Evolutionary conservation across 2,797 vertebrate species (phyloP).

Genomic region (Syndactyla subalaris): DNA sequence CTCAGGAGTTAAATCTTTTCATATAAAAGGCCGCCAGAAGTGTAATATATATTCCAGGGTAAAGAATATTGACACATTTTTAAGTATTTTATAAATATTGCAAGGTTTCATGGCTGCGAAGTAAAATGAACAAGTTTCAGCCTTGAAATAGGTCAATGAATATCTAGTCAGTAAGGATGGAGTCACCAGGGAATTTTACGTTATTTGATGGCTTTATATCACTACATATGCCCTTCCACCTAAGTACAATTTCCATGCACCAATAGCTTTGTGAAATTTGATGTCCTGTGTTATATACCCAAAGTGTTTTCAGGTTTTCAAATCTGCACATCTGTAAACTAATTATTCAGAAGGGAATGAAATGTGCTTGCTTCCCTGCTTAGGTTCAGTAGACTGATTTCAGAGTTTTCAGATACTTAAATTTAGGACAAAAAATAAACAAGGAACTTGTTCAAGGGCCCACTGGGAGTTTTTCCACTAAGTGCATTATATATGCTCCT

Average conservation of each 20-base stretch:
- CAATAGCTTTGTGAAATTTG: not conserved
- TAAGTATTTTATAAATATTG: constrained; percentile 5
- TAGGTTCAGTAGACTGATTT: not conserved
- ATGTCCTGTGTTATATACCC: not conserved
- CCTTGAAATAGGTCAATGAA: constrained; percentile 9
- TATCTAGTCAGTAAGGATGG: not conserved
- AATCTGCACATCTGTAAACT: constrained; percentile 22
- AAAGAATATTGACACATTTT: not conserved
- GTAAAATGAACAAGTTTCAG: constrained; percentile 3
- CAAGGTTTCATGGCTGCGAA: not conserved
- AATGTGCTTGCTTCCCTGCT: constrained; percentile 2
- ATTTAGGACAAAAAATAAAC: constrained; percentile 12
- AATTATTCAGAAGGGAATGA: constrained; percentile 35
- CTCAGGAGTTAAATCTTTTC: not conserved
- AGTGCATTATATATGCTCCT: not conserved
- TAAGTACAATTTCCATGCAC: not conserved
- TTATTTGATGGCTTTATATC: constrained; percentile 10
- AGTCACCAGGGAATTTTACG: not conserved
- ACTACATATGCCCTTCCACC: not conserved
- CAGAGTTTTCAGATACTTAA: not conserved
- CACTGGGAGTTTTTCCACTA: not conserved
- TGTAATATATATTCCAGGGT: not conserved
- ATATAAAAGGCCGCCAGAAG: not conserved
- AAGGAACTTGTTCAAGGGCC: not conserved
- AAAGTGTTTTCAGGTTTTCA: constrained; percentile 26